phyloP scores from a whole-genome alignment of 2,888 invertebrate species.

The Myopa tessellatipennis region DNA sequence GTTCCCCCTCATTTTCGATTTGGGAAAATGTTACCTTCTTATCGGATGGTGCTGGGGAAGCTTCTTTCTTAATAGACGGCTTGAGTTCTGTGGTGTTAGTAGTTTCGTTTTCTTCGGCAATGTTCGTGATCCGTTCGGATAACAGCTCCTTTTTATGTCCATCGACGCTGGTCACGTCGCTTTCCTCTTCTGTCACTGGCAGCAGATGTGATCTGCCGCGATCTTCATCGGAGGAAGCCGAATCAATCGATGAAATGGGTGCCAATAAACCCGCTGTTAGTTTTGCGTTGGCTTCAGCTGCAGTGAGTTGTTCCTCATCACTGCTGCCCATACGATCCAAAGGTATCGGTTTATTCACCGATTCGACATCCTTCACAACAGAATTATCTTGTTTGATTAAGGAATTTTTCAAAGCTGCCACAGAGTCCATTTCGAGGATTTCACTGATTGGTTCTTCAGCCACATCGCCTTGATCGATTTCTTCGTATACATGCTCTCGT shows the following conservation, averaged over 20 bases:
- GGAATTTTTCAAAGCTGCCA: slow-evolving; percentile 63
- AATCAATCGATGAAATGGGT: slow-evolving; percentile 67
- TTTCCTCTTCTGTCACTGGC: slow-evolving; percentile 65
- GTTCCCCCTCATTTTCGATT: slow-evolving; percentile 66
- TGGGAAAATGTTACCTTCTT: slow-evolving; percentile 70
- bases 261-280: slow-evolving; percentile 55
- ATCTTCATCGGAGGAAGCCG: slow-evolving; percentile 67
- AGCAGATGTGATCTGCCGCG: slow-evolving; percentile 59
- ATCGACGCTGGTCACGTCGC: slow-evolving; percentile 59
- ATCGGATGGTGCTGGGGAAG: slow-evolving; percentile 67
- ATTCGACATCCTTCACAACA: slow-evolving; percentile 70
- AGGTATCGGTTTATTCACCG: slow-evolving; percentile 59
- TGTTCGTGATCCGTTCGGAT: neutral
- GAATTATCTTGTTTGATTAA: slow-evolving; percentile 66
- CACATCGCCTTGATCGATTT: slow-evolving; percentile 68
- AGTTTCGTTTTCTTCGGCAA: slow-evolving; percentile 7
- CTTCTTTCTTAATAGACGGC: slow-evolving; percentile 65
- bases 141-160: slow-evolving; percentile 43
- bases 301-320: slow-evolving; percentile 60
- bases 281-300: slow-evolving; percentile 33
- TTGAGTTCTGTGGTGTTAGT: slow-evolving; percentile 49
- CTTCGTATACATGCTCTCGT: slow-evolving; percentile 75
- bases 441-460: slow-evolving; percentile 51
- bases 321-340: slow-evolving; percentile 68
- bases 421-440: slow-evolving; percentile 57